phyloP scores from a whole-genome alignment of 2,888 invertebrate species.

The Amphipoea oculea region DNA sequence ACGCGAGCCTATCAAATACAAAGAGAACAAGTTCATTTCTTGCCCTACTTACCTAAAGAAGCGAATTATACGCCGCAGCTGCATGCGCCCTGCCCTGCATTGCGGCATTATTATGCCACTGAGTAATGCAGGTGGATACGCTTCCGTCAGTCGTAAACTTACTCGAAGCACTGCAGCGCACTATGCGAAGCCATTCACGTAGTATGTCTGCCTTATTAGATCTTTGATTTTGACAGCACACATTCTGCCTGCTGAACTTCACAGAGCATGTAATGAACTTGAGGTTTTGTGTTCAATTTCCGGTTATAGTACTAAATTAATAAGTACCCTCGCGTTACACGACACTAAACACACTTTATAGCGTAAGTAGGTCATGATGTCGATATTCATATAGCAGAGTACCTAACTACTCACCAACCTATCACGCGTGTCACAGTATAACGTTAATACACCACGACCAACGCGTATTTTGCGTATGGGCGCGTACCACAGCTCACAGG shows the following conservation, averaged over 20 bases:
- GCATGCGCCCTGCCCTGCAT: slow-evolving; percentile 21
- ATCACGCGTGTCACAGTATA: not conserved
- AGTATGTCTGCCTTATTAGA: not conserved
- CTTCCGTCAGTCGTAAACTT: not conserved
- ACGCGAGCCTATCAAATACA: not conserved
- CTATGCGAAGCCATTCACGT: not conserved
- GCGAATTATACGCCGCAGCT: not conserved
- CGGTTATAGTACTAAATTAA: not conserved
- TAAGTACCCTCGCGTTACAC: too few species aligned
- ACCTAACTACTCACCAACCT: not conserved
- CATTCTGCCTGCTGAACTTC: not conserved
- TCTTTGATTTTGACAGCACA: not conserved
- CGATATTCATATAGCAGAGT: too few species aligned
- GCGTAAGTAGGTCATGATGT: not conserved
- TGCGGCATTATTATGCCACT: slow-evolving; percentile 17
- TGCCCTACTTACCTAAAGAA: slow-evolving; percentile 9
- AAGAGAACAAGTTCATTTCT: not conserved
- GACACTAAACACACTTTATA: not conserved
- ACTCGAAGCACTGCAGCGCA: not conserved
- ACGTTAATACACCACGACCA: not conserved
- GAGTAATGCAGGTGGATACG: not conserved
- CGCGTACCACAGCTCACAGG: not conserved
- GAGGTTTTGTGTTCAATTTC: not conserved
- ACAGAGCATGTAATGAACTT: too few species aligned
- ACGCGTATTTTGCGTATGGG: not conserved